Percentiles rank a stretch among this genome's conserved stretches.
Conservation (phyloP, 64 coral and sea anemone species). For the Astreopora myriophthalma region DNA sequence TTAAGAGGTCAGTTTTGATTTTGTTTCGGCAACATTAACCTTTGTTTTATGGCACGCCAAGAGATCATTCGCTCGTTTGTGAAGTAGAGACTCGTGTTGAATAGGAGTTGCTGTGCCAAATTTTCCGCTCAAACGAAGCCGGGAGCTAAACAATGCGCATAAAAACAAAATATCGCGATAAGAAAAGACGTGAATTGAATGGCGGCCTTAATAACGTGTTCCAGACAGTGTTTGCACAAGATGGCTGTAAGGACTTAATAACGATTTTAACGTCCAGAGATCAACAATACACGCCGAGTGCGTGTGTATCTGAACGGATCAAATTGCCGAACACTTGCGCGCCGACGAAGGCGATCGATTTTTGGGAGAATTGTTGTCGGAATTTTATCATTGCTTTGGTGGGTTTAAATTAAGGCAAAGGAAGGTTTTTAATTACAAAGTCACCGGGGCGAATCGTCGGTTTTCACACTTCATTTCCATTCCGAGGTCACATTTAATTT, state of each 20-base stretch:
- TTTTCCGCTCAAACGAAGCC: not conserved
- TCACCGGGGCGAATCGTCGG: constrained; percentile 9
- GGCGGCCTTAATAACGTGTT: constrained; percentile 22
- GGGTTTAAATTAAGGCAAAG: too few species aligned
- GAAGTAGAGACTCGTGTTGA: not conserved
- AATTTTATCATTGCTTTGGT: too few species aligned
- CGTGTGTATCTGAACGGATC: not conserved
- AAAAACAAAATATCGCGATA: not conserved
- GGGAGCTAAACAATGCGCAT: not conserved
- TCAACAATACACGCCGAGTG: not conserved
- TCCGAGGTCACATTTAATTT: constrained; percentile 37
- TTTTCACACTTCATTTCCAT: constrained; percentile 28
- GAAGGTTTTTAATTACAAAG: constrained; percentile 37
- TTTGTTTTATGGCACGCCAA: not conserved
- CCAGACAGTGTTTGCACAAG: constrained; percentile 8
- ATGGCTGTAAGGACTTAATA: constrained; percentile 30
- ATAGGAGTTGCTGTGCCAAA: not conserved
- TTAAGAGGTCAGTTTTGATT: not conserved
- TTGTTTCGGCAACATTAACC: not conserved
- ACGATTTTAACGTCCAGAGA: not conserved
- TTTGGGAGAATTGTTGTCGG: not conserved
- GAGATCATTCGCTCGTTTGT: not conserved
- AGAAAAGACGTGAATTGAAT: constrained; percentile 8
- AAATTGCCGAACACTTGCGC: not conserved
- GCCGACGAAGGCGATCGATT: not conserved